Percentiles rank a stretch among this genome's conserved stretches.
Evolutionary conservation across 2,888 invertebrate genomes (phyloP).

Genomic region (Hartigia nigra): DNA sequence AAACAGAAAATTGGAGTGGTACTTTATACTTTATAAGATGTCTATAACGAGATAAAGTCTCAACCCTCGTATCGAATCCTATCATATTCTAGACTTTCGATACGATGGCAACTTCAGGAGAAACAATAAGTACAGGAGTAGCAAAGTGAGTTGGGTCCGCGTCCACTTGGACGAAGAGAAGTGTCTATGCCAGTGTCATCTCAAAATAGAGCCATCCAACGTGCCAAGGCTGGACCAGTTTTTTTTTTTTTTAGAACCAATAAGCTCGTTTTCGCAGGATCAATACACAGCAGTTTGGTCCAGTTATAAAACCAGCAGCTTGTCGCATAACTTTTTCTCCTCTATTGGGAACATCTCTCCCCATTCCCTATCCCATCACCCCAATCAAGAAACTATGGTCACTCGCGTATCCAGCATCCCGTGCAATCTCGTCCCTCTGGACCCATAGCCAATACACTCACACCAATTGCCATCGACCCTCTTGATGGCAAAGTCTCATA

Average conservation of each 20-base stretch:
- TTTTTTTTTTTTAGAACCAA: neutral
- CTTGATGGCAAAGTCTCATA: neutral
- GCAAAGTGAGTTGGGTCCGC: neutral
- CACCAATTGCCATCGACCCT: neutral
- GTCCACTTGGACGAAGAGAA: neutral
- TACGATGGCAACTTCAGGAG: neutral
- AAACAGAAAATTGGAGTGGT: neutral
- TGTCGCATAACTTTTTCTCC: neutral
- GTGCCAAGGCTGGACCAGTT: neutral
- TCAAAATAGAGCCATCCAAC: neutral
- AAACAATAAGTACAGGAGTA: neutral
- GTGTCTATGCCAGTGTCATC: neutral
- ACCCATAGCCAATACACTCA: neutral
- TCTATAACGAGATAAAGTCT: neutral
- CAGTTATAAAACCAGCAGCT: slow-evolving; percentile 5
- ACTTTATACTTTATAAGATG: neutral
- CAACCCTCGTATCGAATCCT: neutral
- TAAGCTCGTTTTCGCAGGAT: neutral
- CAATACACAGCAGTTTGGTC: neutral
- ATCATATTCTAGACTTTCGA: neutral
- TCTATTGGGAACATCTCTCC: neutral
- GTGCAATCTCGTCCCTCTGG: neutral
- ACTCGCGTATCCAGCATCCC: neutral
- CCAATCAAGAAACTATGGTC: neutral
- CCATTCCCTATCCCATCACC: neutral